Base-by-base conservation (phyloP, 2,797 vertebrate genomes). In the Pipistrellus pipistrellus region DNA sequence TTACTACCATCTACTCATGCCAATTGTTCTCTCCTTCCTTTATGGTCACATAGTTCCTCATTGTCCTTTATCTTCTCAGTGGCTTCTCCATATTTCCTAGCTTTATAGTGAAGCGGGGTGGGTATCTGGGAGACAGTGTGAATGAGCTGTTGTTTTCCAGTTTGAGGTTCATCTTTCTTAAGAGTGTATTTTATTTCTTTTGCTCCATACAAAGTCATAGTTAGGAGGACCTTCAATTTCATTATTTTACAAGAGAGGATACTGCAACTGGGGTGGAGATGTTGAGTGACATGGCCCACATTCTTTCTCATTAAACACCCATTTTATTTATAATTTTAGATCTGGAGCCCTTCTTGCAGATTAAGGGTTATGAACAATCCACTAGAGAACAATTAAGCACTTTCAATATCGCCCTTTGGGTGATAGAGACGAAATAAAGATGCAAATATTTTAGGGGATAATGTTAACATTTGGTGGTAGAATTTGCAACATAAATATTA, bases 271-370 rank as follows among this genome's bases (percentile, higher is more conserved):
- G 48, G 62, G 15, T 20, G 32, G 66, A 32, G 64, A 32, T 51
- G 20, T 11, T 72, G 18, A 90, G 57, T 62, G 57, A 92, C 23
- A 25, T 30, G 41, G 62, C n/a, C 48, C 3, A 8, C 30, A 15
- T 57, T 90, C 66, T 90, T 91, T 90, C 72, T 90, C 41, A 73
- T 71, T 77, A 73, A 82, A 59, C 32, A 92, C 21, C 62, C 92
- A 46, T 85, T 71, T 88, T 73, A 78, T n/a, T 90, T 90, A 85
- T 93, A 80, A 90, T 78, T 81, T 85, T 82, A 88, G 17, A 32
- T 75, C 64, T 85, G 32, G 25, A 35, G 41, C 30, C 83, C 75
- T 94, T 94, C 80, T 91, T 32, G 30, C 77, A 94, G 30, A 55
- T 71, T 89, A 87, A 90, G 51, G 18, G 32, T 92, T 95, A 84